Evolutionary conservation across 2,888 invertebrate species (phyloP).

Genomic region (Drosophila buzzatii): DNA sequence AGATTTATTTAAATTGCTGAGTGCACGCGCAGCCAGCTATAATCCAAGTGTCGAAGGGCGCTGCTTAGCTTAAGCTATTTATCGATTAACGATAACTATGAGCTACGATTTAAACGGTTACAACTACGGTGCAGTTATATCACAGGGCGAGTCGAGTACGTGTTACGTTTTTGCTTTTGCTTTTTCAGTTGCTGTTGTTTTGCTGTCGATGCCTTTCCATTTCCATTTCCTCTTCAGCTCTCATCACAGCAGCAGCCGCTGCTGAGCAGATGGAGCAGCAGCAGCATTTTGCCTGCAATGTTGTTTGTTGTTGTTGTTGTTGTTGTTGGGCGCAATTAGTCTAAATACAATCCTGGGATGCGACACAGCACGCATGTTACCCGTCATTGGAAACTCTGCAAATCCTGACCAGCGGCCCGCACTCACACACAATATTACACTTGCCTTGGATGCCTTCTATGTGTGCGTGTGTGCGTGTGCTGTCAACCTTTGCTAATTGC

Average conservation of each 20-base stretch:
- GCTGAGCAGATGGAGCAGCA: conserved; percentile 14
- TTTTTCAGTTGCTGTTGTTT: conserved; percentile 27
- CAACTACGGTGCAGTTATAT: conserved; percentile 81
- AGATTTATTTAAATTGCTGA: conserved; percentile 32
- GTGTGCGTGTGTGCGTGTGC: conserved; percentile 9
- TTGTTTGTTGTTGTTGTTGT: conserved; percentile 14
- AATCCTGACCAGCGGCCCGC: conserved; percentile 38
- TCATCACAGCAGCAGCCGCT: conserved; percentile 52
- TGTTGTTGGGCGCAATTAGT: conserved; percentile 48
- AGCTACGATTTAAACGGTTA: conserved; percentile 65
- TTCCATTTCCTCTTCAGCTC: conserved; percentile 51
- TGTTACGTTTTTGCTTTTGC: conserved; percentile 40
- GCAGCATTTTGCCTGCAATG: conserved; percentile 18
- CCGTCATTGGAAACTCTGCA: conserved; percentile 32
- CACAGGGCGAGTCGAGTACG: conserved; percentile 80
- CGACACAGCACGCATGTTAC: conserved; percentile 47
- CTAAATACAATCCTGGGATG: conserved; percentile 68
- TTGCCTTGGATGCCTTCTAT: conserved; percentile 4
- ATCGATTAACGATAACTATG: conserved; percentile 71
- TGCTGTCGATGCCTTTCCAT: conserved; percentile 46
- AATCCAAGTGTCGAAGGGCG: conserved; percentile 37
- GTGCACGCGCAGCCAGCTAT: conserved; percentile 45
- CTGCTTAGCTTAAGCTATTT: conserved; percentile 50
- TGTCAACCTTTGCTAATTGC: conserved; percentile 77
- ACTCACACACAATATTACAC: neutral